Conservation (phyloP, 2,113 vertebrate species). For the Ptilorrhoa leucosticta region DNA sequence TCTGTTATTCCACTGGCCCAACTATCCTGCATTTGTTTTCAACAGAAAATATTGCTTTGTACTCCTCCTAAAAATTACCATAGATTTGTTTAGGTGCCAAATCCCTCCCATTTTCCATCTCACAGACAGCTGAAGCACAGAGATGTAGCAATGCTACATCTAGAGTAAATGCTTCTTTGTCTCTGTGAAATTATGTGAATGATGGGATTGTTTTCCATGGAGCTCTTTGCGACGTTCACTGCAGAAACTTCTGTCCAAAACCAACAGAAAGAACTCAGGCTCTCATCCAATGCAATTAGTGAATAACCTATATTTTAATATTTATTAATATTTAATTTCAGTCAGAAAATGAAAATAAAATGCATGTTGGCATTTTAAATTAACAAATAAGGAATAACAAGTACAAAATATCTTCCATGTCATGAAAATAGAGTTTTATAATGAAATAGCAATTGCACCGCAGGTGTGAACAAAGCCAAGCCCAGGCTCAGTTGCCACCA, state of each 20-base stretch:
- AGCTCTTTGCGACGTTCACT: not conserved
- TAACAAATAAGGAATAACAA: not conserved
- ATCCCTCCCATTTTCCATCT: not conserved
- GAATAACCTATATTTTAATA: not conserved
- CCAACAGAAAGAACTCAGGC: not conserved
- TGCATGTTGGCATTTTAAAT: not conserved
- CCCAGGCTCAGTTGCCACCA: not conserved
- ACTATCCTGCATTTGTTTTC: not conserved
- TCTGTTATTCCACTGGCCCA: not conserved
- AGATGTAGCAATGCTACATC: not conserved
- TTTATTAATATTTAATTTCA: not conserved
- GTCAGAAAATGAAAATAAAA: not conserved
- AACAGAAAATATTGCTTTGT: not conserved
- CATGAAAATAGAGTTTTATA: not conserved
- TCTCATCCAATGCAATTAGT: not conserved
- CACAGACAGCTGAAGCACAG: not conserved
- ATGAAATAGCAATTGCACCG: not conserved
- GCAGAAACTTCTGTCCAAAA: not conserved
- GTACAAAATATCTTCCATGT: not conserved
- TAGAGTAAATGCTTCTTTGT: not conserved
- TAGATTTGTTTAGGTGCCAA: not conserved
- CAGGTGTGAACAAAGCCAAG: not conserved
- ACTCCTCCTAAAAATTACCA: not conserved
- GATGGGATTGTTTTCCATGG: not conserved
- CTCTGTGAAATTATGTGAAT: not conserved